These are phyloP conservation scores for Diarsia rubi DNA, from an alignment of 2,888 invertebrate genomes.

Conservation along the genomic window DNA sequence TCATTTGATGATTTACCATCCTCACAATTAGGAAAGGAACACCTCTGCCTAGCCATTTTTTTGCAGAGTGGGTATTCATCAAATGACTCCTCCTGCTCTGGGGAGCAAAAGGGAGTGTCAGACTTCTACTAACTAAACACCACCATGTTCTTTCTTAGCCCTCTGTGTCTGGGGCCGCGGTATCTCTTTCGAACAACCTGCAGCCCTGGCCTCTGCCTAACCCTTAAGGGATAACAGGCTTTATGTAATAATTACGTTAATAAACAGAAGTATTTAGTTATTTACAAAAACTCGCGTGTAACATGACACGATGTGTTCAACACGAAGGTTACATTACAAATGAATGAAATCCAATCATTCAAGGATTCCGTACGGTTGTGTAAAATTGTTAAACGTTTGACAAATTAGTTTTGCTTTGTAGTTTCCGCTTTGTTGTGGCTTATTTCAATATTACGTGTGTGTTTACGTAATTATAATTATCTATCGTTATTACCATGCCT, in stretches of 20 bases:
- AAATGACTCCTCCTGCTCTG: too few species aligned
- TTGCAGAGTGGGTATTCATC: too few species aligned
- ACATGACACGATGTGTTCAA: slow-evolving; percentile 31
- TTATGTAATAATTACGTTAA: background rate
- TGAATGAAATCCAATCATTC: slow-evolving; percentile 43
- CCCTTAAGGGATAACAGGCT: background rate
- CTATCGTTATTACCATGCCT: background rate
- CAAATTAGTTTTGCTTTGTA: slow-evolving; percentile 22
- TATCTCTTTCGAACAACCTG: too few species aligned
- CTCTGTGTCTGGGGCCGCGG: too few species aligned
- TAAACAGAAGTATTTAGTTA: slow-evolving; percentile 38
- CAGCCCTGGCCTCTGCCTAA: background rate
- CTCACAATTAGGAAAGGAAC: background rate
- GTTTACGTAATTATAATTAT: background rate
- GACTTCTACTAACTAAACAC: too few species aligned
- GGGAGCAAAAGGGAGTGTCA: too few species aligned
- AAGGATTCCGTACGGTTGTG: slow-evolving; percentile 53
- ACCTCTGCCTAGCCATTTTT: background rate
- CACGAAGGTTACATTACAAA: slow-evolving; percentile 51
- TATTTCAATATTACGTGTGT: background rate
- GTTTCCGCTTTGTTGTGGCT: slow-evolving; percentile 29
- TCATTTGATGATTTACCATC: too few species aligned
- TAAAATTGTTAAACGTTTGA: slow-evolving; percentile 28
- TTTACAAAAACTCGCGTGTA: slow-evolving; percentile 50
- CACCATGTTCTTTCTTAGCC: too few species aligned